Evolutionary conservation across 2,797 vertebrate genomes (phyloP).

Genomic region (Arrhamphus sclerolepis): DNA sequence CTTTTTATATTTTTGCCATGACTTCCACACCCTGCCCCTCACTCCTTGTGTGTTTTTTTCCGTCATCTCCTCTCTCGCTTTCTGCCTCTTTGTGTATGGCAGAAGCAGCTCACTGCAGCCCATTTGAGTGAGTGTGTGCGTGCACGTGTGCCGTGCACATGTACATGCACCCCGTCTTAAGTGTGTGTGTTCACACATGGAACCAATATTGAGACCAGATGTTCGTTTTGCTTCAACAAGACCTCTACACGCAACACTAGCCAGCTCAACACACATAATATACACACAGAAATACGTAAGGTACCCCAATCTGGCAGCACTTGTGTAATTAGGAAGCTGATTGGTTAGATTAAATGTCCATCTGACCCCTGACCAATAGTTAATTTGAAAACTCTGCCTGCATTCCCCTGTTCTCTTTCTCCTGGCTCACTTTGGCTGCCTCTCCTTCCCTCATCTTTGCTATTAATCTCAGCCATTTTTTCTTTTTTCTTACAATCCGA

Average conservation of each 20-base stretch:
- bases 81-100: conserved; percentile 59
- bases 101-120: conserved; percentile 57
- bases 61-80: conserved; percentile 19
- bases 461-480: conserved; percentile 37
- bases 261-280: conserved; percentile 48
- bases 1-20: conserved; percentile 50
- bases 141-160: not conserved
- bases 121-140: conserved; percentile 4
- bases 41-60: conserved; percentile 33
- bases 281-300: conserved; percentile 42
- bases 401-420: conserved; percentile 30
- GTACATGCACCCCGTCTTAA: conserved; percentile 21
- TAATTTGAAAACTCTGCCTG: conserved; percentile 72
- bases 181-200: conserved; percentile 73
- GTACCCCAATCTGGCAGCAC: conserved; percentile 68
- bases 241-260: conserved; percentile 77
- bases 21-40: conserved; percentile 32
- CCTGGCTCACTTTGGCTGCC: conserved; percentile 23
- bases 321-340: conserved; percentile 82
- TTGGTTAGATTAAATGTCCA: conserved; percentile 83
- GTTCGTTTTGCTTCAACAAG: conserved; percentile 80
- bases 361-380: conserved; percentile 80
- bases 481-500: conserved; percentile 55
- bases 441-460: conserved; percentile 35
- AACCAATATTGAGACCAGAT: conserved; percentile 79